Evolutionary conservation across 2,113 vertebrate species (phyloP).

Genomic region (Macheiramphus alcinus): DNA sequence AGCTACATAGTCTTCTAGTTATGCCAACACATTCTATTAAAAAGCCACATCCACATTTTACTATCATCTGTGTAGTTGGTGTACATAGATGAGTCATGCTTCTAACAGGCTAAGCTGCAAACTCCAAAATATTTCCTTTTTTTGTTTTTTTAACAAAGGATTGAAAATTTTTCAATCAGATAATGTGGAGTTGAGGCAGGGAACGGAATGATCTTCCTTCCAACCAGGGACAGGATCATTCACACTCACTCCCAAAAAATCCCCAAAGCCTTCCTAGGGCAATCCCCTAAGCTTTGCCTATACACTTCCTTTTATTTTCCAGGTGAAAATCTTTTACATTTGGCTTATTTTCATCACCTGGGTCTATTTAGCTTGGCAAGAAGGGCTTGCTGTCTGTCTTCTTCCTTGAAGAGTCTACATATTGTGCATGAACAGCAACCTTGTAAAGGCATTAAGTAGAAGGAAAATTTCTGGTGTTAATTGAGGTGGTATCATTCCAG

Average conservation of each 20-base stretch:
- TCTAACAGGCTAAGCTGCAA: not conserved
- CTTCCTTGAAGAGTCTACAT: not conserved
- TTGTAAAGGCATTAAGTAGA: not conserved
- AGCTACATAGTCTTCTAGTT: not conserved
- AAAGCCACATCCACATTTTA: not conserved
- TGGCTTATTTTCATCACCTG: not conserved
- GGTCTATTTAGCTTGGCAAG: not conserved
- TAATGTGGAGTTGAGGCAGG: rapidly evolving
- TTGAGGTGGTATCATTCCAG: not conserved
- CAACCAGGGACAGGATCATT: not conserved
- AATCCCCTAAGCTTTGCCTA: not conserved
- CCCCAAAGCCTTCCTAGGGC: not conserved
- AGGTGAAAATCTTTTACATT: not conserved
- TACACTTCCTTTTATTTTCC: not conserved
- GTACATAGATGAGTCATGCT: not conserved
- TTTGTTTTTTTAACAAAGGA: not conserved
- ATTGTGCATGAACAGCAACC: not conserved
- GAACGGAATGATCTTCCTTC: not conserved
- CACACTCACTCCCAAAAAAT: not conserved
- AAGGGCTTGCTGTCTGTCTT: not conserved
- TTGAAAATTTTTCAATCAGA: not conserved
- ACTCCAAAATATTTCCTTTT: not conserved
- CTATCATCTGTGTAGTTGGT: not conserved
- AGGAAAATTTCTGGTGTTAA: not conserved
- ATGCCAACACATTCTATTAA: not conserved